These are phyloP conservation scores for Parnassius apollo DNA, from an alignment of 2,888 invertebrate species.

Conservation along the genomic window DNA sequence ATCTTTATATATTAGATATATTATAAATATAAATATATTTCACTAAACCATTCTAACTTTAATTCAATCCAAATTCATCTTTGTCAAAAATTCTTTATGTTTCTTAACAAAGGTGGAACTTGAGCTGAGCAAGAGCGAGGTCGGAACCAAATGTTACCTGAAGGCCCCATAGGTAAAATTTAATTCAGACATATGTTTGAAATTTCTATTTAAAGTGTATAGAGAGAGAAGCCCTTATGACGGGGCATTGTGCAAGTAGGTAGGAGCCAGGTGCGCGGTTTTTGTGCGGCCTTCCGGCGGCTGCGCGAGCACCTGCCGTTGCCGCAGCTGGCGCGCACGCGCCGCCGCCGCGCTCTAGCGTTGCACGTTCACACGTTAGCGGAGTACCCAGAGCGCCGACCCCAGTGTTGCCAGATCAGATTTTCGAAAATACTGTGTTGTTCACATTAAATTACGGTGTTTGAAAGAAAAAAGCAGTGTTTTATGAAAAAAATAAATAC, in stretches of 20 bases:
- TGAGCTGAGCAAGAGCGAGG: slow-evolving; percentile 6
- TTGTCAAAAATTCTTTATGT: not conserved
- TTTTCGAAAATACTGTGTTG: too few relatives aligned
- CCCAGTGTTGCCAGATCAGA: too few relatives aligned
- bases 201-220: slow-evolving; percentile 50
- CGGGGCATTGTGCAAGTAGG: slow-evolving; percentile 70
- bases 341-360: slow-evolving; percentile 34
- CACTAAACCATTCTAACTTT: too few relatives aligned
- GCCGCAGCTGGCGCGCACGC: slow-evolving; percentile 70
- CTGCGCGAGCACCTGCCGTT: slow-evolving; percentile 73
- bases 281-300: slow-evolving; percentile 76
- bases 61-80: not conserved
- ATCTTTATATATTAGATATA: too few relatives aligned
- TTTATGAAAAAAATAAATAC: too few relatives aligned
- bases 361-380: slow-evolving; percentile 32
- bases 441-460: too few relatives aligned
- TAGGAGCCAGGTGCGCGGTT: slow-evolving; percentile 73
- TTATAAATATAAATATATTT: too few relatives aligned
- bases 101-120: slow-evolving; percentile 1
- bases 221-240: slow-evolving; percentile 44
- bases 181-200: slow-evolving; percentile 50
- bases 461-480: too few relatives aligned
- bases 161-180: slow-evolving; percentile 11
- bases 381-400: too few relatives aligned
- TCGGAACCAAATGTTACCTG: slow-evolving; percentile 32